Conservation (phyloP, 2,113 vertebrate species). For the Fregetta grallaria region DNA sequence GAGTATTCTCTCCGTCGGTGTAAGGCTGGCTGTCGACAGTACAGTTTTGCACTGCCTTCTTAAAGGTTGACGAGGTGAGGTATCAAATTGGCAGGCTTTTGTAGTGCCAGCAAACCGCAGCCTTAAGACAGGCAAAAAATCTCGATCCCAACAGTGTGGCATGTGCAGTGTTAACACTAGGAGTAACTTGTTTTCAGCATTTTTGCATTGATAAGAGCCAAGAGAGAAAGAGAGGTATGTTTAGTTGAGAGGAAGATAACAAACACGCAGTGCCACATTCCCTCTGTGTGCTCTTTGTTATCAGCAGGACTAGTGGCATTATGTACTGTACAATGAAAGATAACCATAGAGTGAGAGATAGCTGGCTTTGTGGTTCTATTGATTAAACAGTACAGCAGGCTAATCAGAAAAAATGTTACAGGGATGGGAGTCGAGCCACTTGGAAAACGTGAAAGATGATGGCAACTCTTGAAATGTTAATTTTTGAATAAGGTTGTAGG, state of each 20-base stretch:
- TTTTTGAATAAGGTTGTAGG: not conserved
- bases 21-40: not conserved
- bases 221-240: conserved; percentile 48
- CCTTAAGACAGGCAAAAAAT: not conserved
- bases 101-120: not conserved
- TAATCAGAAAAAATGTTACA: conserved; percentile 60
- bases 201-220: conserved; percentile 55
- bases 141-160: not conserved
- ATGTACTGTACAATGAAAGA: conserved; percentile 67
- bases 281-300: conserved; percentile 61
- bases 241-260: conserved; percentile 62
- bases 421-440: not conserved
- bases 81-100: not conserved
- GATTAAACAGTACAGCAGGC: conserved; percentile 67
- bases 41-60: not conserved
- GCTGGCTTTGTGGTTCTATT: conserved; percentile 59
- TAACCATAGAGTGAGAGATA: conserved; percentile 61
- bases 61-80: not conserved
- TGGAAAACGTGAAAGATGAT: conserved; percentile 34
- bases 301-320: conserved; percentile 54
- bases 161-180: not conserved
- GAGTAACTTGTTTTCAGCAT: conserved; percentile 28
- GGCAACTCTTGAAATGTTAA: conserved; percentile 23
- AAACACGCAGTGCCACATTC: conserved; percentile 51
- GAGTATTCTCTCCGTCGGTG: not conserved